Conservation (phyloP, 2,113 vertebrate species). For the Apaloderma vittatum region DNA sequence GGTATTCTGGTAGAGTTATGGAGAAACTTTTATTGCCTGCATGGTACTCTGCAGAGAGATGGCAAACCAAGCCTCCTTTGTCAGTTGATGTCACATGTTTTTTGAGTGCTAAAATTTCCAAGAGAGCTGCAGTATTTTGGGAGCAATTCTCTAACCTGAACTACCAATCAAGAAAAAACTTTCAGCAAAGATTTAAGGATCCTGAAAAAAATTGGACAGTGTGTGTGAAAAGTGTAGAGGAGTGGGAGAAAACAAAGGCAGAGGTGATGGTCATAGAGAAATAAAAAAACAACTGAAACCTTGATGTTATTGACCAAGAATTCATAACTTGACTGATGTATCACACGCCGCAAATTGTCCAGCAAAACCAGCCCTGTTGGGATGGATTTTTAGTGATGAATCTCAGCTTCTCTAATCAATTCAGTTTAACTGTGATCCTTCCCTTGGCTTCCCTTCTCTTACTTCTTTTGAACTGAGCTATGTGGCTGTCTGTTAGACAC, state of each 20-base stretch:
- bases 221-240: not conserved
- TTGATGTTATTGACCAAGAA: not conserved
- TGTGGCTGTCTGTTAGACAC: not conserved
- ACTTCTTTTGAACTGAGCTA: not conserved
- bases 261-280: not conserved
- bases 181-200: not conserved
- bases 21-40: not conserved
- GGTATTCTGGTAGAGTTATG: not conserved
- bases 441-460: not conserved
- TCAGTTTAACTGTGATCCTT: not conserved
- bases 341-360: not conserved
- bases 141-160: not conserved
- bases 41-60: not conserved
- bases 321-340: not conserved
- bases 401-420: not conserved
- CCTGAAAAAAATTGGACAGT: not conserved
- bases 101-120: not conserved
- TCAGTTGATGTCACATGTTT: accelerated
- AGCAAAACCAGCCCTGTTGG: not conserved
- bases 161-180: not conserved
- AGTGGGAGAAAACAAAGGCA: not conserved
- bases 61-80: not conserved
- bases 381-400: not conserved
- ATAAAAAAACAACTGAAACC: not conserved
- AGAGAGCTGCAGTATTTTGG: not conserved